Base-by-base conservation (phyloP, 2,888 invertebrate genomes). In the Drosophila gaucha region DNA sequence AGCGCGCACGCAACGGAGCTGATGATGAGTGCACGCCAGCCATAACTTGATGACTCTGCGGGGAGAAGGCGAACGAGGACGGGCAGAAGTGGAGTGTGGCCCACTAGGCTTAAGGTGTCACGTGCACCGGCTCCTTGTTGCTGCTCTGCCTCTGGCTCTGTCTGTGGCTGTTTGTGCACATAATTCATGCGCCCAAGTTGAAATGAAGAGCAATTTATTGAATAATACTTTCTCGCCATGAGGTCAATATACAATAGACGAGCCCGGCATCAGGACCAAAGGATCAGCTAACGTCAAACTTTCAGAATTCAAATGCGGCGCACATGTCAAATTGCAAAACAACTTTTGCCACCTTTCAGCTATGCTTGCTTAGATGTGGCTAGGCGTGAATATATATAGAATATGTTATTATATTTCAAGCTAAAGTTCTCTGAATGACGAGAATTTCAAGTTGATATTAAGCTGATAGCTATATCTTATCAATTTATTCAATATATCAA, bases 141-240 rank as follows among this genome's bases (percentile, higher is more conserved):
- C 20, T 56, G 22, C 39, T 57, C 28, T 46, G 31, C 18, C 35
- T 16, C 9, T 24, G 41, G 24, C 24, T 52, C 26, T 20, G 52
- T 46, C 49, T 74, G 51, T 33, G 65, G 41, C 60, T 82, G 74
- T 24, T 47, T 35, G 35, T 72, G 57, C 69, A 67, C 69, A 84
- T 88, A 83, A 87, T 80, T 86, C 80, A 88, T 86, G 74, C 74
- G 58, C 66, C 78, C 67, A 58, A 73, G 68, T 72, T 72, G 80
- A 69, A 74, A 76, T 74, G 80, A 77, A 70, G 72, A 78, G 77
- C 77, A 88, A 87, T 87, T 88, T 88, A 87, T 87, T 87, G 78
- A 86, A 88, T 82, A 88, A 86, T 84, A 74, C 69, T 62, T 69
- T 74, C 57, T 62, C 50, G 47, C 65, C 65, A 65, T 56, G 55